A percentile compares a stretch with the other conserved stretches of the same genome.
Evolutionary conservation across 2,797 vertebrate genomes (phyloP).

Genomic region (Sternotherus odoratus): DNA sequence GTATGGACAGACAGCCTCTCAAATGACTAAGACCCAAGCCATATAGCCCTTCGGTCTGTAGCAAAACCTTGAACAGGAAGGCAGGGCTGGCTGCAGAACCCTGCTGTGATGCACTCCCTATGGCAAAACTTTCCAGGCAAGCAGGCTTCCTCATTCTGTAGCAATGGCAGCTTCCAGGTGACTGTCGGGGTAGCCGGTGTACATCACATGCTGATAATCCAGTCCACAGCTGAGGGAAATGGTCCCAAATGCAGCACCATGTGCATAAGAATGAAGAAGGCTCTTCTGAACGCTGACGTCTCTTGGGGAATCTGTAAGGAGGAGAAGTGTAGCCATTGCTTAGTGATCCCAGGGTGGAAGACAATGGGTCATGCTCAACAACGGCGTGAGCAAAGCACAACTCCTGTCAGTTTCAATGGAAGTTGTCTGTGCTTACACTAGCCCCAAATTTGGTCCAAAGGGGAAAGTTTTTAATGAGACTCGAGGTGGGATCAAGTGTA

Average conservation of each 20-base stretch:
- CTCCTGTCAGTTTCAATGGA: neutral
- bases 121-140: rapidly evolving
- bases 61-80: neutral
- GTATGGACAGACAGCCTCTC: neutral
- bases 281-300: rapidly evolving
- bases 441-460: neutral
- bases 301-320: neutral
- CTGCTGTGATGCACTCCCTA: neutral
- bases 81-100: neutral
- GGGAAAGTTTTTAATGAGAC: neutral
- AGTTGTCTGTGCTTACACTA: neutral
- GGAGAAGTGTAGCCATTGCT: neutral
- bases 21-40: neutral
- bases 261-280: neutral
- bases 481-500: neutral
- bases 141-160: neutral
- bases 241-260: neutral
- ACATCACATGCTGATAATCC: neutral
- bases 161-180: neutral
- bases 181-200: neutral
- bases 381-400: neutral
- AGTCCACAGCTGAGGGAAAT: neutral
- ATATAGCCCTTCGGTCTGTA: neutral
- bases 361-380: neutral
- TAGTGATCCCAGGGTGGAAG: neutral